A percentile compares a stretch with the other conserved stretches of the same genome.
phyloP scores from a whole-genome alignment of 2,888 invertebrate species.

The Drosophila cracens region DNA sequence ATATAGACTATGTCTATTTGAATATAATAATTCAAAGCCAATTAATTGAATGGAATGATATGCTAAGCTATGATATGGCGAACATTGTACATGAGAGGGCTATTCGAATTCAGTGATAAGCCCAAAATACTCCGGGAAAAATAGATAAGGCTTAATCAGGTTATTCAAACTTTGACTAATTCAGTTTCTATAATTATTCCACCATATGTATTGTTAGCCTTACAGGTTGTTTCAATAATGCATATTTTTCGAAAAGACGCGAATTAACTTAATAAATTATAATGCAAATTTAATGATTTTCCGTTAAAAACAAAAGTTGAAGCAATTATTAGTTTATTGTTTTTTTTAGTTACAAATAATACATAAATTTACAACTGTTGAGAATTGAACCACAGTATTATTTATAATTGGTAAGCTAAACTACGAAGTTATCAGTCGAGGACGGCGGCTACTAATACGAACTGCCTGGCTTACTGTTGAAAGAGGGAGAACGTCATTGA shows the following conservation, averaged over 20 bases:
- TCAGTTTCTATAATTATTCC: not conserved
- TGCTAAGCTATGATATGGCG: not conserved
- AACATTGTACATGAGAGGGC: not conserved
- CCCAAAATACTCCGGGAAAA: not conserved
- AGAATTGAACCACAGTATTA: slow-evolving; percentile 26
- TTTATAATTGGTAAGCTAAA: slow-evolving; percentile 35
- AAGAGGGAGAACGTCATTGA: slow-evolving; percentile 42
- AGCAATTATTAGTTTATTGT: not conserved
- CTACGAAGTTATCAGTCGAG: slow-evolving; percentile 33
- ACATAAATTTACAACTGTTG: not conserved
- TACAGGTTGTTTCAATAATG: not conserved
- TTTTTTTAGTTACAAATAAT: not conserved
- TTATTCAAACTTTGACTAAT: not conserved
- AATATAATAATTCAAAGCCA: slow-evolving; percentile 1
- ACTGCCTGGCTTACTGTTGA: slow-evolving; percentile 4
- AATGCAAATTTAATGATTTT: not conserved
- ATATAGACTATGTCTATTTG: not conserved
- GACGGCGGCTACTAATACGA: slow-evolving; percentile 19
- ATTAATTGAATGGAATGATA: slow-evolving; percentile 10
- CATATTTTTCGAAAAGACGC: not conserved
- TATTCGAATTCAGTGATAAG: slow-evolving; percentile 30
- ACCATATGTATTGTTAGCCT: not conserved
- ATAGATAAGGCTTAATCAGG: not conserved
- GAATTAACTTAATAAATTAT: not conserved
- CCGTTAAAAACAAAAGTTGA: not conserved